Evolutionary conservation across 2,888 invertebrate species (phyloP).

Genomic region (Hirtodrosophila confusa): DNA sequence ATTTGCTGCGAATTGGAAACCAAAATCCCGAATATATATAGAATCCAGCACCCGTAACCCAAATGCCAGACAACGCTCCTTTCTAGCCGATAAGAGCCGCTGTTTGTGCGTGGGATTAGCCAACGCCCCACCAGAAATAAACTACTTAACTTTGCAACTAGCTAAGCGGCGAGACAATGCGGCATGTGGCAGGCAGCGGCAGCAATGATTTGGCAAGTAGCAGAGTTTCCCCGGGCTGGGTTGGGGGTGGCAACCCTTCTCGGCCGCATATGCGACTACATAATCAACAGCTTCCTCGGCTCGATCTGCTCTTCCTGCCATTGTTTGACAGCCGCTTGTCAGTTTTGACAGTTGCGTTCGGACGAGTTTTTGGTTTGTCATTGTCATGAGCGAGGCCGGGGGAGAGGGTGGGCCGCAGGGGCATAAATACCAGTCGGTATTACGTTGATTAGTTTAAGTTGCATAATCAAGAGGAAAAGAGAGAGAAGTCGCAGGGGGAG

Average conservation of each 20-base stretch:
- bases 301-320: constrained; percentile 62
- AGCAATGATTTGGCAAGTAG: constrained; percentile 58
- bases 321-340: constrained; percentile 77
- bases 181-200: constrained; percentile 32
- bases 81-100: constrained; percentile 29
- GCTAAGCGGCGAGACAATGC: constrained; percentile 72
- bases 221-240: constrained; percentile 1
- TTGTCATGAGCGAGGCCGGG: constrained; percentile 37
- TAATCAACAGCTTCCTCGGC: constrained; percentile 67
- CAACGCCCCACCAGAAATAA: constrained; percentile 62
- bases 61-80: constrained; percentile 17
- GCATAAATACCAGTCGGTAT: constrained; percentile 49
- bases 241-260: constrained; percentile 62
- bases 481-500: constrained; percentile 3
- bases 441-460: constrained; percentile 77
- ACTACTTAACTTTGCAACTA: constrained; percentile 83
- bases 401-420: constrained; percentile 15
- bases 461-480: constrained; percentile 49
- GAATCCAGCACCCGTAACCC: constrained; percentile 15
- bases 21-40: constrained; percentile 20
- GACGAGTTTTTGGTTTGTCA: constrained; percentile 74
- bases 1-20: constrained; percentile 64
- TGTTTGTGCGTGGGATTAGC: constrained; percentile 54
- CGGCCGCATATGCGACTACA: constrained; percentile 3
- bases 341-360: constrained; percentile 74